phyloP scores from a whole-genome alignment of 2,888 invertebrate genomes.

The Lysandra coridon region DNA sequence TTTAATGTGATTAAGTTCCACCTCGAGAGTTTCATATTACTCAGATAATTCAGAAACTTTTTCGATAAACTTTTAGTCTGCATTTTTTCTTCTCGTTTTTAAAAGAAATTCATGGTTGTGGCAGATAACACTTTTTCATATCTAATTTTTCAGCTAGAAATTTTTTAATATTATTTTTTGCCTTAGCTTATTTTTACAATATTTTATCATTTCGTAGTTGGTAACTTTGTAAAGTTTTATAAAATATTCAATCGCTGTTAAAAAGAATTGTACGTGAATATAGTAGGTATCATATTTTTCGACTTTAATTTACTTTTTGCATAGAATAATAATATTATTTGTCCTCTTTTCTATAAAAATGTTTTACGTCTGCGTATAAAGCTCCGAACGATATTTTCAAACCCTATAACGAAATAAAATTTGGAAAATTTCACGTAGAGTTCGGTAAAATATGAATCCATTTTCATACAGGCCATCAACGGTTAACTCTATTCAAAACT shows the following conservation, averaged over 20 bases:
- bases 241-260: not conserved
- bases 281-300: not conserved
- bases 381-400: not conserved
- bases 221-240: not conserved
- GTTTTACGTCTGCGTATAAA: not conserved
- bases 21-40: not conserved
- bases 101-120: no score
- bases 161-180: not conserved
- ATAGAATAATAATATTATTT: not conserved
- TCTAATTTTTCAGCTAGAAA: no score
- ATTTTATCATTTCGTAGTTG: not conserved
- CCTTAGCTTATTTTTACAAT: not conserved
- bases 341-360: constrained; percentile 4
- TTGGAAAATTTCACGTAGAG: not conserved
- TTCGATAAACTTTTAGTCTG: not conserved
- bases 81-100: no score
- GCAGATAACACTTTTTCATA: not conserved
- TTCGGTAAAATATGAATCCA: constrained; percentile 27
- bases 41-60: not conserved
- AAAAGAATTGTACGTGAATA: not conserved
- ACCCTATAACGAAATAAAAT: constrained; percentile 8
- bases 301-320: not conserved
- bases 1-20: no score
- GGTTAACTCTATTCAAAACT: constrained; percentile 48
- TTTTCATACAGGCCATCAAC: constrained; percentile 34